A percentile compares a stretch with the other conserved stretches of the same genome.
Evolutionary conservation across 2,888 invertebrate genomes (phyloP).

Genomic region (Fissipunctia ypsillon): DNA sequence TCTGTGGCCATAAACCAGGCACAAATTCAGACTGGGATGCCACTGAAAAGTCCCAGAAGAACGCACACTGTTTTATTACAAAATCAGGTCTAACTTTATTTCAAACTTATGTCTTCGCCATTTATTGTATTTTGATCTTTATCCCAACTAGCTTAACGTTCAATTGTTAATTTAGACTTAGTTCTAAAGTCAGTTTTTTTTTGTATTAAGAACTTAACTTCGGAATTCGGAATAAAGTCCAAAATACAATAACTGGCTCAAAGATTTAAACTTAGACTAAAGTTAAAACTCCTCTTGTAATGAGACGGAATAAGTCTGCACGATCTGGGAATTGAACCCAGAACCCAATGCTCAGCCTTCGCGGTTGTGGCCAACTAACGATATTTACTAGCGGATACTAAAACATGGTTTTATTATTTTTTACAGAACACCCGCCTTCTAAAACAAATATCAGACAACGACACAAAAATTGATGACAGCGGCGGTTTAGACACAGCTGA

Average conservation of each 20-base stretch:
- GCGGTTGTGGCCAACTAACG: not conserved
- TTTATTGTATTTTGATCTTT: not conserved
- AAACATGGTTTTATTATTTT: not conserved
- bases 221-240: not conserved
- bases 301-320: not conserved
- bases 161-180: not conserved
- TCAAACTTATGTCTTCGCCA: not conserved
- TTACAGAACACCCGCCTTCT: constrained; percentile 38
- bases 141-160: not conserved
- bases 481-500: constrained; percentile 27
- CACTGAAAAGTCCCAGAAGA: not conserved
- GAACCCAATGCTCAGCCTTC: not conserved
- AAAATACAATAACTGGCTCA: not conserved
- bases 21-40: too few species aligned
- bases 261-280: not conserved
- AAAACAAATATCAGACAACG: constrained; percentile 33
- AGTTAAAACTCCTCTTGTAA: not conserved
- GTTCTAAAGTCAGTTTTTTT: not conserved
- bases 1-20: not conserved
- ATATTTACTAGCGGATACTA: not conserved
- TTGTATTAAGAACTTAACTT: not conserved
- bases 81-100: not conserved
- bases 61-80: not conserved
- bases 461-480: constrained; percentile 57
- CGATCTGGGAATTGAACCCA: not conserved